These are phyloP conservation scores for Echiichthys vipera DNA, from an alignment of 2,797 vertebrate species.

Conservation along the genomic window DNA sequence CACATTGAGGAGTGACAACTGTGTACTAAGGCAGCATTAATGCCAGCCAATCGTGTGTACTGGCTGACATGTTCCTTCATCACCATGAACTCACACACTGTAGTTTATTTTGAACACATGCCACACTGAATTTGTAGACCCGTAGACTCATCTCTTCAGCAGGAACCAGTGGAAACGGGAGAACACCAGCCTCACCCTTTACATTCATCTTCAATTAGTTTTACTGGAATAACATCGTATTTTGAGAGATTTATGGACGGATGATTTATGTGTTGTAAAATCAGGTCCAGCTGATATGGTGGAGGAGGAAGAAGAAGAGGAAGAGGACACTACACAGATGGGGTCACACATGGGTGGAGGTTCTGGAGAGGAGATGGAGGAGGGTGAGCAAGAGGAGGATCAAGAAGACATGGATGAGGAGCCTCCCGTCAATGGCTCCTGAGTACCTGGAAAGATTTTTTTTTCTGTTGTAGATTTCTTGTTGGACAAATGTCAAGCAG, in stretches of 20 bases:
- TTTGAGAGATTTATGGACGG: neutral
- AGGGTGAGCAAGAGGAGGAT: conserved; percentile 53
- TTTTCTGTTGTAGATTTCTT: conserved; percentile 13
- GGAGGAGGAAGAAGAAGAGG: conserved; percentile 75
- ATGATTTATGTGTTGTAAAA: neutral
- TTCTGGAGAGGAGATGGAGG: conserved; percentile 51
- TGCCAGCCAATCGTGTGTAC: neutral
- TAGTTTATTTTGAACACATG: too few relatives aligned
- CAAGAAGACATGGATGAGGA: conserved; percentile 88
- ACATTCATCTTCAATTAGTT: accelerated
- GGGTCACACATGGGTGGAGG: conserved; percentile 45
- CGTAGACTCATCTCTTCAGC: too few relatives aligned
- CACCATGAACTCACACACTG: too few relatives aligned
- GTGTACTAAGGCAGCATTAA: neutral
- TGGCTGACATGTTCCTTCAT: too few relatives aligned
- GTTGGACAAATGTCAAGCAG: neutral
- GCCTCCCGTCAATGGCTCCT: conserved; percentile 88
- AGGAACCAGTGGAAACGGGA: too few relatives aligned
- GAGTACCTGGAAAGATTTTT: conserved; percentile 31
- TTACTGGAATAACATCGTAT: neutral
- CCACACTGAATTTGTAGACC: too few relatives aligned
- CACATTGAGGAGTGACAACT: neutral
- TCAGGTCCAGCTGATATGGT: conserved; percentile 83
- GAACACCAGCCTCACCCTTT: neutral
- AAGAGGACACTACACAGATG: conserved; percentile 35